A percentile compares a stretch with the other conserved stretches of the same genome.
phyloP scores from a whole-genome alignment of 2,888 invertebrate genomes.

The Agrochola litura region DNA sequence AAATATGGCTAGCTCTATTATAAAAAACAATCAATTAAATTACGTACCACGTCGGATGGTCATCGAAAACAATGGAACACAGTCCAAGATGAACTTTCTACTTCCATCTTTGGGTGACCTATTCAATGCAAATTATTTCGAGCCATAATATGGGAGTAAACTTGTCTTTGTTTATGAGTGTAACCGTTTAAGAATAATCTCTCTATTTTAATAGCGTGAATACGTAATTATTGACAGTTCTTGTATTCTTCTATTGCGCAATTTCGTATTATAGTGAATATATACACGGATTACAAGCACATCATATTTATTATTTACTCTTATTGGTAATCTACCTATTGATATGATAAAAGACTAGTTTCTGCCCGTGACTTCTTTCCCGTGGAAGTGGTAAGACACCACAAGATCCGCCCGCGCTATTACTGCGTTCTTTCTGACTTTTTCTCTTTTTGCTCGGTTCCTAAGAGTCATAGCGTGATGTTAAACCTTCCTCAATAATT shows the following conservation, averaged over 20 bases:
- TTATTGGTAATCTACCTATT: neutral
- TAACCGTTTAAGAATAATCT: neutral
- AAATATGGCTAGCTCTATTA: neutral
- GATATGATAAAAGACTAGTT: neutral
- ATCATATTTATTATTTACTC: neutral
- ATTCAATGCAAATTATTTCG: constrained; percentile 59
- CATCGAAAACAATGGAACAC: constrained; percentile 42
- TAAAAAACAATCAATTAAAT: neutral
- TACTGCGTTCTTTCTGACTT: too few relatives aligned
- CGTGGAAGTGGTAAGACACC: too few relatives aligned
- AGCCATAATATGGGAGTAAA: constrained; percentile 47
- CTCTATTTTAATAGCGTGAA: neutral
- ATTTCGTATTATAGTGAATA: neutral
- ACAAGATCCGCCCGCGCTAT: too few relatives aligned
- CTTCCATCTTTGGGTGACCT: constrained; percentile 45
- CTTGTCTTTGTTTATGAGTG: constrained; percentile 20
- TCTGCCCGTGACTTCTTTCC: too few relatives aligned
- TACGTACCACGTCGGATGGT: constrained; percentile 10
- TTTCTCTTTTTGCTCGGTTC: too few relatives aligned
- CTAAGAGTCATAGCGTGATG: too few relatives aligned
- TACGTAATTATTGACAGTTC: neutral
- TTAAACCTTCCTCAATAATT: too few relatives aligned
- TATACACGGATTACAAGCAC: neutral
- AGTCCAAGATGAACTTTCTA: constrained; percentile 57
- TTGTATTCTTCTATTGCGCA: neutral